Conservation (phyloP, 2,113 vertebrate species). For the Rhegmatorhina hoffmannsi region DNA sequence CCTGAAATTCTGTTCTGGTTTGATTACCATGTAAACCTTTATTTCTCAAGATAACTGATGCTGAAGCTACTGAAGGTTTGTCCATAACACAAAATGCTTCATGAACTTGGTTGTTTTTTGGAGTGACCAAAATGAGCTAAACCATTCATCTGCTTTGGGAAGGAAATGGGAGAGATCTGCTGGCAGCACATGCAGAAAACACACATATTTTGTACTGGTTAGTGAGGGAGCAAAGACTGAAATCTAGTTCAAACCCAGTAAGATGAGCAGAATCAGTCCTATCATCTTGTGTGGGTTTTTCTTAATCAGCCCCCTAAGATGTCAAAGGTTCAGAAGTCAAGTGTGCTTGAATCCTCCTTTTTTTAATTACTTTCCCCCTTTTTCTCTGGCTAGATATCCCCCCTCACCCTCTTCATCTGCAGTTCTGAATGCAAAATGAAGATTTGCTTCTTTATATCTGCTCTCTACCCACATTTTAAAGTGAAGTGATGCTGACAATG, state of each 20-base stretch:
- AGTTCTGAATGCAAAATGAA: background rate
- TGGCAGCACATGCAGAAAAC: background rate
- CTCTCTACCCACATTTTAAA: background rate
- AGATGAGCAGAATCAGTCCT: background rate
- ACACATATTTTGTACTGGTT: background rate
- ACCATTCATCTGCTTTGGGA: background rate
- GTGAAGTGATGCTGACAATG: background rate
- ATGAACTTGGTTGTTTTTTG: background rate
- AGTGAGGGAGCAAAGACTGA: background rate
- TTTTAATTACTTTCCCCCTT: accelerated
- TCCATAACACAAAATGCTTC: background rate
- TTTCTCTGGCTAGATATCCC: background rate
- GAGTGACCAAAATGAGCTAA: background rate
- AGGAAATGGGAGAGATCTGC: background rate
- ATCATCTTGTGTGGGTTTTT: background rate
- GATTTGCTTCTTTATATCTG: background rate
- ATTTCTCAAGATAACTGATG: background rate
- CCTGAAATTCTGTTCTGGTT: background rate
- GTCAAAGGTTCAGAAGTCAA: background rate
- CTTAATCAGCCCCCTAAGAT: background rate
- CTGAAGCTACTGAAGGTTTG: background rate
- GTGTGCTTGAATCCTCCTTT: background rate
- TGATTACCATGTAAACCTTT: background rate
- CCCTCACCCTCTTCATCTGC: background rate
- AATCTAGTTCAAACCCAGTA: background rate